Percentiles rank a stretch among this genome's conserved stretches.
These are phyloP conservation scores for Agrypnus murinus DNA, from an alignment of 2,888 invertebrate species.

Conservation along the genomic window DNA sequence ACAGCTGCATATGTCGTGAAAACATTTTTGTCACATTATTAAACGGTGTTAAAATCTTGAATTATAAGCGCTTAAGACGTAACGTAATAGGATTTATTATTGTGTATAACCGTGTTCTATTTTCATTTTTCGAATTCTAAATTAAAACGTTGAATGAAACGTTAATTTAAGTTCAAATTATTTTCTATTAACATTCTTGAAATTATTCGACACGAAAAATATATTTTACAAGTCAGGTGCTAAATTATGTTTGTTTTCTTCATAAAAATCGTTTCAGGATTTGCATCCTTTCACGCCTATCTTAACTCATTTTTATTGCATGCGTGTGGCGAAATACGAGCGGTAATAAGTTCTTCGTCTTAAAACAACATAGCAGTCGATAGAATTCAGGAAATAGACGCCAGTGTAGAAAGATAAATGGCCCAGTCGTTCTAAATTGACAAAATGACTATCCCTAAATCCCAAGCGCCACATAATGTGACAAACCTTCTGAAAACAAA, in stretches of 20 bases:
- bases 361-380: slow-evolving; percentile 32
- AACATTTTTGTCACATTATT: slow-evolving; percentile 52
- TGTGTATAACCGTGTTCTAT: slow-evolving; percentile 30
- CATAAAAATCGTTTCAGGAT: no score
- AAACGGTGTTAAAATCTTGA: slow-evolving; percentile 52
- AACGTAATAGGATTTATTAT: slow-evolving; percentile 49
- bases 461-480: slow-evolving; percentile 52
- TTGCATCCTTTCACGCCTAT: no score
- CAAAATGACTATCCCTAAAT: slow-evolving; percentile 52
- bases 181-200: slow-evolving; percentile 47
- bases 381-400: slow-evolving; percentile 51
- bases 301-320: slow-evolving; percentile 8
- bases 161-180: slow-evolving; percentile 44
- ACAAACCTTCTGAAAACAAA: slow-evolving; percentile 44
- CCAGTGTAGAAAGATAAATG: slow-evolving; percentile 54
- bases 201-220: slow-evolving; percentile 24
- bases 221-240: slow-evolving; percentile 20
- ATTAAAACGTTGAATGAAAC: slow-evolving; percentile 43
- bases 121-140: slow-evolving; percentile 42
- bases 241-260: slow-evolving; percentile 23
- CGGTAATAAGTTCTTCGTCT: slow-evolving; percentile 10
- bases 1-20: slow-evolving; percentile 51
- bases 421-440: slow-evolving; percentile 50
- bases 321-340: not conserved
- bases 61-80: slow-evolving; percentile 49